Percentiles rank a stretch among this genome's conserved stretches.
These are phyloP conservation scores for Molothrus aeneus DNA, from an alignment of 2,797 vertebrate species.

Conservation along the genomic window DNA sequence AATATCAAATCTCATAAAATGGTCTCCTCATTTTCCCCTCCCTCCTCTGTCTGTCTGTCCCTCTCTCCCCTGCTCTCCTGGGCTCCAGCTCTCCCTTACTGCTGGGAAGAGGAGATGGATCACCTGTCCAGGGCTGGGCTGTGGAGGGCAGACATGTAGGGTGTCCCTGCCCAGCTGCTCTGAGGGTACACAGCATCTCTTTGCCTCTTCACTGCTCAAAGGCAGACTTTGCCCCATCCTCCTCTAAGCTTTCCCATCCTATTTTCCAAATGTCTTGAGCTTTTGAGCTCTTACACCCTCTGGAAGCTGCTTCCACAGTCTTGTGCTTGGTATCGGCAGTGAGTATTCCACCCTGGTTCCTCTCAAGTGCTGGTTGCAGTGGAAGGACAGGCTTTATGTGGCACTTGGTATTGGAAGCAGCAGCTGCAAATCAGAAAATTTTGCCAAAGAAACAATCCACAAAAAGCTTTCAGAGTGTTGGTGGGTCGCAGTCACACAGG, in stretches of 20 bases:
- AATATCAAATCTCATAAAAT: neutral
- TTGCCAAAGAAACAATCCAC: neutral
- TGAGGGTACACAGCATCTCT: neutral
- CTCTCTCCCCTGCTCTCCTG: neutral
- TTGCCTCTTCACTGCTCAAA: neutral
- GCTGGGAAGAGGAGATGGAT: neutral
- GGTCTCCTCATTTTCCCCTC: neutral
- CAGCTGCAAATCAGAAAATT: neutral
- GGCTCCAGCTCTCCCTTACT: neutral
- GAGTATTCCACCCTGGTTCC: neutral
- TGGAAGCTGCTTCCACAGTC: neutral
- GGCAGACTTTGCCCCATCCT: neutral
- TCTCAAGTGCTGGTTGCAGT: neutral
- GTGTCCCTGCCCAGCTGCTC: neutral
- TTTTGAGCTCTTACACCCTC: neutral
- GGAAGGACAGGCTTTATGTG: neutral
- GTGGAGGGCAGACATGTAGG: neutral
- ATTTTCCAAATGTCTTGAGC: neutral
- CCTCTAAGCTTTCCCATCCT: neutral
- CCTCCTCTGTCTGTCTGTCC: neutral
- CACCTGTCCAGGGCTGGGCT: too few species aligned
- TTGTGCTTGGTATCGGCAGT: neutral
- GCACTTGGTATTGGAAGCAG: neutral
- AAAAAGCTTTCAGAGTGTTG: neutral
- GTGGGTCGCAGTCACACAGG: neutral